These are phyloP conservation scores for Nothocercus nigrocapillus DNA, from an alignment of 2,113 vertebrate genomes.

Conservation along the genomic window DNA sequence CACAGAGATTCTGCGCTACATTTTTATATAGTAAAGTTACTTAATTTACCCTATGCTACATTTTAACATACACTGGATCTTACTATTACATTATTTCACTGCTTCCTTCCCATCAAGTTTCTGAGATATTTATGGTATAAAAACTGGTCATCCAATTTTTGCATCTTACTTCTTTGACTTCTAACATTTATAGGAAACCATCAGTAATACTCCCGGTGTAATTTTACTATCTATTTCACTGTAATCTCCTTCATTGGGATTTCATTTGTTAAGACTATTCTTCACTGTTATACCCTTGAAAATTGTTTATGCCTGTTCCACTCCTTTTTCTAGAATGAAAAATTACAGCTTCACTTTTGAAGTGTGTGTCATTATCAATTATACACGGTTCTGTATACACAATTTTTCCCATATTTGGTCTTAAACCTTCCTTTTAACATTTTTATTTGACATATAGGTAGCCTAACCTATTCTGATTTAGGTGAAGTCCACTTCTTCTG, in stretches of 20 bases:
- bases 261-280: background rate
- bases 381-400: background rate
- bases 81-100: fast-evolving
- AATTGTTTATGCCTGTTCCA: background rate
- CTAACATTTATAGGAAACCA: background rate
- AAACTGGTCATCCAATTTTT: background rate
- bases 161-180: background rate
- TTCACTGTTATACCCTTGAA: background rate
- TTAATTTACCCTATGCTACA: background rate
- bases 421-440: background rate
- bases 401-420: background rate
- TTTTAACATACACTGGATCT: background rate
- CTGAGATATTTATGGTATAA: background rate
- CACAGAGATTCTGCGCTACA: background rate
- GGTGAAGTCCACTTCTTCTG: background rate
- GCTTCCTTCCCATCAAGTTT: background rate
- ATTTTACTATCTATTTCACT: background rate
- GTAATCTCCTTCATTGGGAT: background rate
- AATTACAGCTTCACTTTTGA: background rate
- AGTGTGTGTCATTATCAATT: background rate
- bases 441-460: background rate
- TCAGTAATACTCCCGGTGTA: background rate
- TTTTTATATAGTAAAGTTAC: background rate
- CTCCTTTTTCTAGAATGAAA: background rate
- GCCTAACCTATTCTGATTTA: background rate